Evolutionary conservation across 2,113 vertebrate species (phyloP).

Genomic region (Cathartes aura): DNA sequence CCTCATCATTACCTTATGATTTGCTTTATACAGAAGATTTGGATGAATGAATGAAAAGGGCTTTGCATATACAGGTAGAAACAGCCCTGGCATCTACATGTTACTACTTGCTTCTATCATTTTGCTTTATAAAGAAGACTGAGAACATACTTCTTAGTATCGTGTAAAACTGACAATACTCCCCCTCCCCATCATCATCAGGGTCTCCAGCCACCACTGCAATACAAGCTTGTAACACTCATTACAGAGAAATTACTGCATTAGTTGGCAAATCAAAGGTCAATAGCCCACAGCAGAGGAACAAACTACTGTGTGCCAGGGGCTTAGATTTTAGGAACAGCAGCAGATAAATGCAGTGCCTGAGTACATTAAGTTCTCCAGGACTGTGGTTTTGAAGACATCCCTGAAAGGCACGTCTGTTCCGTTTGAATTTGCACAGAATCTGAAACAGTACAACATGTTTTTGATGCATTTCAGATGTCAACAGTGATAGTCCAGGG

Average conservation of each 20-base stretch:
- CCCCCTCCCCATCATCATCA: background rate
- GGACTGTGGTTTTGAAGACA: background rate
- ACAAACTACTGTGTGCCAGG: background rate
- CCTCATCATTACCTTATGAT: background rate
- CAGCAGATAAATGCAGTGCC: slow-evolving; percentile 3
- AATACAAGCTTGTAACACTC: background rate
- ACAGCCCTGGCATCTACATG: background rate
- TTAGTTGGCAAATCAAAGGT: slow-evolving; percentile 6
- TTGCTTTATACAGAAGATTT: background rate
- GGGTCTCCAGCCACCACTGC: background rate
- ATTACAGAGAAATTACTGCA: background rate
- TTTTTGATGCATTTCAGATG: background rate
- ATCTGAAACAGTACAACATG: background rate
- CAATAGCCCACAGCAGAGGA: background rate
- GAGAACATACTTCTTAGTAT: background rate
- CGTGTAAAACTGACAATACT: background rate
- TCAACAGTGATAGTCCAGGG: background rate
- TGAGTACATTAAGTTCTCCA: background rate
- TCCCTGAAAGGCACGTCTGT: background rate
- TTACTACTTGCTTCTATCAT: background rate
- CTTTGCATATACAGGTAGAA: background rate
- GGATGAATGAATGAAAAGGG: background rate
- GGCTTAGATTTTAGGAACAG: slow-evolving; percentile 3
- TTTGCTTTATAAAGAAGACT: background rate
- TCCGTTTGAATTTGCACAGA: background rate